Conservation (phyloP, 2,113 vertebrate genomes). For the Gallinago media region DNA sequence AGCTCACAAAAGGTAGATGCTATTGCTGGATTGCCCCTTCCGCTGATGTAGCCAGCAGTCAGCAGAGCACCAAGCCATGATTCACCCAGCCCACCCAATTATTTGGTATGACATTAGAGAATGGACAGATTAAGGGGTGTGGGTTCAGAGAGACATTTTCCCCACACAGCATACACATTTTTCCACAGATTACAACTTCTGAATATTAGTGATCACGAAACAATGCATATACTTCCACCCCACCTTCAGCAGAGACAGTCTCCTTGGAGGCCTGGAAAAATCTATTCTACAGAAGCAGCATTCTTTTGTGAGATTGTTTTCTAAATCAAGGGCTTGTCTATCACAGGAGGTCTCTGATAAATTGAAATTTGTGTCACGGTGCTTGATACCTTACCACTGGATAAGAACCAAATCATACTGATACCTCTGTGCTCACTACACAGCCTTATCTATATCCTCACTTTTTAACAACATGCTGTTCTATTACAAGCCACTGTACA, state of each 20-base stretch:
- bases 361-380: neutral
- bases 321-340: neutral
- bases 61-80: neutral
- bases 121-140: neutral
- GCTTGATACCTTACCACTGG: neutral
- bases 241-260: neutral
- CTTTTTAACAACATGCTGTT: neutral
- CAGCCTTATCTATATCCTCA: neutral
- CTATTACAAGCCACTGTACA: neutral
- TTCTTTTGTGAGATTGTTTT: neutral
- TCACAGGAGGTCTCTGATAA: neutral
- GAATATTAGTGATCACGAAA: neutral
- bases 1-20: neutral
- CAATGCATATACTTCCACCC: accelerated
- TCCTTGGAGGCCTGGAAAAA: neutral
- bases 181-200: neutral
- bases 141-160: neutral
- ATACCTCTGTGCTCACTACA: neutral
- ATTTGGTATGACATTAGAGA: neutral
- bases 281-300: neutral
- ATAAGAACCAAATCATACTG: neutral
- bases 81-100: neutral
- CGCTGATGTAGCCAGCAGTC: neutral
- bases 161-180: accelerated
- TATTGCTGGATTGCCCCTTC: neutral